phyloP scores from a whole-genome alignment of 2,888 invertebrate species.

The Vandiemenella viatica region DNA sequence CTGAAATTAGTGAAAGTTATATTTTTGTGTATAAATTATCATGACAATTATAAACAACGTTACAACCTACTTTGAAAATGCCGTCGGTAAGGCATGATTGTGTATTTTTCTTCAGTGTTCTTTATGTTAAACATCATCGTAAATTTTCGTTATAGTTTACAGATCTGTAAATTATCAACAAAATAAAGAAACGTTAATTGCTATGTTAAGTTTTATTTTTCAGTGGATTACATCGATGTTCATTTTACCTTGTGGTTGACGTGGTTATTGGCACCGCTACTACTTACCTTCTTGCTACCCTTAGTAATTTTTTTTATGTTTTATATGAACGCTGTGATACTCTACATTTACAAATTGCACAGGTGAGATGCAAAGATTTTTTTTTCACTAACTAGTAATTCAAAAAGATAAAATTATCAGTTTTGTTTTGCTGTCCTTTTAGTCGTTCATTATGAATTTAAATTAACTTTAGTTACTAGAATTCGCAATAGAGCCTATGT shows the following conservation, averaged over 20 bases:
- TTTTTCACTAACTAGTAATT: neutral
- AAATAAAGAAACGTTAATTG: too few species aligned
- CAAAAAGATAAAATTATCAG: neutral
- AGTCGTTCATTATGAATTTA: neutral
- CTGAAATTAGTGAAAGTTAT: too few species aligned
- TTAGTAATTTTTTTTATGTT: constrained; percentile 64
- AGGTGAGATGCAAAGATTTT: constrained; percentile 37
- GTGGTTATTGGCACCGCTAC: constrained; percentile 67
- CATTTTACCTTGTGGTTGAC: constrained; percentile 73
- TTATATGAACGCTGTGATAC: constrained; percentile 65
- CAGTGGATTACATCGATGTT: constrained; percentile 67
- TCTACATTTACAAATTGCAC: constrained; percentile 76
- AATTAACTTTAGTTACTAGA: neutral
- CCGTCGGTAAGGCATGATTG: too few species aligned
- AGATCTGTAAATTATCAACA: too few species aligned
- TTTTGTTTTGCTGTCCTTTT: neutral
- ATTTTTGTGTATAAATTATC: too few species aligned
- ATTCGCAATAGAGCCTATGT: too few species aligned
- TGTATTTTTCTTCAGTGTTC: too few species aligned
- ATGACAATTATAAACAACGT: too few species aligned
- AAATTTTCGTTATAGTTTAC: too few species aligned
- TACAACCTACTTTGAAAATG: too few species aligned
- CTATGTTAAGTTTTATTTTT: too few species aligned
- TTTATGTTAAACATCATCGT: too few species aligned
- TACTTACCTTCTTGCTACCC: constrained; percentile 75